Evolutionary conservation across 1,140 invertebrate genomes (phyloP), one percentile per base, ranked within the genome.

Genomic region (Metaphire vulgaris): DNA sequence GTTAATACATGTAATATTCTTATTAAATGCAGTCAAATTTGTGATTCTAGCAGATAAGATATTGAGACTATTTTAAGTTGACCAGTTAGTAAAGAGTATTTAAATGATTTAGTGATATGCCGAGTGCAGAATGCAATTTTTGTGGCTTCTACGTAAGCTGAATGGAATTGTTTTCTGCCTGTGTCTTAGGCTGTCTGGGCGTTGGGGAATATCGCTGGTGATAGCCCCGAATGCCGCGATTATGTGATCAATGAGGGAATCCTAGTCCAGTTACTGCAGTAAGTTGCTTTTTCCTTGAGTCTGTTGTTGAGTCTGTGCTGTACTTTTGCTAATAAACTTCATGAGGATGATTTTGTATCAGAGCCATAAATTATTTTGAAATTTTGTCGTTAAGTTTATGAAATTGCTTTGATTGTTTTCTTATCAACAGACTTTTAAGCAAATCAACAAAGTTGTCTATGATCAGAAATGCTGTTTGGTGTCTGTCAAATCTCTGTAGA

Each of bases 391-490:
- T 75, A n/a, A 0, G n/a, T 28, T n/a, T 41, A 74, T 1, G 64
- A 30, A 69, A n/a, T 28, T 0, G 85, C 82, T 15, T 82, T 85
- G 71, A 79, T 86, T 80, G 83, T 31, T 71, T 83, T 84, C 14
- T 75, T 33, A 75, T 79, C 79, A 82, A 64, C 81, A 95, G 93
- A 81, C 89, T 97, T 68, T 87, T 97, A 76, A 91, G 91, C 80
- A 94, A 93, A 87, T 89, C 90, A 26, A 90, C 90, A 31, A 90
- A 92, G 80, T 86, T 98, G 76, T 93, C 95, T 1, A 96, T 97
- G 94, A 94, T 91, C 33, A 90, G 96, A 77, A 99, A 99, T 88
- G 95, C 94, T n/a, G 96, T 98, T 6, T 87, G 86, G 86, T 85
- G 85, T 32, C 77, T 87, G 12, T 86, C 86, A 1, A 87, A 87